A percentile compares a stretch with the other conserved stretches of the same genome.
These are phyloP conservation scores for Coilia nasus DNA, from an alignment of 2,797 vertebrate genomes.

Conservation along the genomic window DNA sequence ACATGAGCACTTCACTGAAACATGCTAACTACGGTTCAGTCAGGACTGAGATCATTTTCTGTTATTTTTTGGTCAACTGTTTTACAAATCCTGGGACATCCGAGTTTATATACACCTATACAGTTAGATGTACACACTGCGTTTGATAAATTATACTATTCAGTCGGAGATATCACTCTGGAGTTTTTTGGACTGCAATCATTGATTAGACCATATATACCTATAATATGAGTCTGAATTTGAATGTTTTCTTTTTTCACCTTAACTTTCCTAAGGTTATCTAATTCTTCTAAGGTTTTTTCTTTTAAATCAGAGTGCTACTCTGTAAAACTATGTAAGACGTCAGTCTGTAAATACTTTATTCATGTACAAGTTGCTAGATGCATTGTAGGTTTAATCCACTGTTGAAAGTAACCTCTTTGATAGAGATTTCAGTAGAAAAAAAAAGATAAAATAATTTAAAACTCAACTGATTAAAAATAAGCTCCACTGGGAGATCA, in stretches of 20 bases:
- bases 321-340: constrained; percentile 23
- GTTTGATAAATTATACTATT: neutral
- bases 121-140: neutral
- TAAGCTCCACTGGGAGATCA: neutral
- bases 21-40: neutral
- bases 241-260: constrained; percentile 1
- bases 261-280: neutral
- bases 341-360: constrained; percentile 16
- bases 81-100: constrained; percentile 22
- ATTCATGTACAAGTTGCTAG: constrained; percentile 2
- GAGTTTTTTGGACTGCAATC: constrained; percentile 14
- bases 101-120: neutral
- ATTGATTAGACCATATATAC: constrained; percentile 14
- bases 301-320: neutral
- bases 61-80: neutral
- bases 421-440: neutral
- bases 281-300: constrained; percentile 2
- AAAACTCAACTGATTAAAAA: neutral
- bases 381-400: neutral
- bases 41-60: neutral
- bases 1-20: neutral
- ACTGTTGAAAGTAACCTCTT: constrained; percentile 1
- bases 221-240: constrained; percentile 11
- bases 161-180: neutral
- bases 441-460: neutral